Conservation (phyloP, 92 coral and sea anemone species). For the Scolanthus callimorphus region DNA sequence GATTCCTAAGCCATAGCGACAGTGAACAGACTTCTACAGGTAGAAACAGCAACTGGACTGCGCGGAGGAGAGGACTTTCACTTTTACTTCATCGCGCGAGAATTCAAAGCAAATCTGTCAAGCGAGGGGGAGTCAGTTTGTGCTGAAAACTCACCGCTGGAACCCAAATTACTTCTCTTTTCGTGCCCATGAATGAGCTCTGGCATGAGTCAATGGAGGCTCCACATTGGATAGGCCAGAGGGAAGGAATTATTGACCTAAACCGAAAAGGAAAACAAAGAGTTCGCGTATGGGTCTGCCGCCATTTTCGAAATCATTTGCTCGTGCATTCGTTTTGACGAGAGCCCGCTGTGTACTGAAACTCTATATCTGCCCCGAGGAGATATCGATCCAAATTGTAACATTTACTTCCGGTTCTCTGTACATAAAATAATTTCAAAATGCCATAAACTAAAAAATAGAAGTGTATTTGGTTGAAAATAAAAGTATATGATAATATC, state of each 20-base stretch:
- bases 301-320: slow-evolving; percentile 38
- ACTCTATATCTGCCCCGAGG: neutral
- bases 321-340: slow-evolving; percentile 22
- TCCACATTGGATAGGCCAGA: neutral
- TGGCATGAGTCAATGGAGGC: neutral
- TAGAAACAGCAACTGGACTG: neutral
- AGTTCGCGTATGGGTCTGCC: slow-evolving; percentile 6
- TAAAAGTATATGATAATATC: too few species aligned
- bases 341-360: slow-evolving; percentile 16
- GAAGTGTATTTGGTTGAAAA: too few species aligned
- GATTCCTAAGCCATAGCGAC: neutral
- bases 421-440: too few species aligned
- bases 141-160: neutral
- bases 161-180: neutral
- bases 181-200: neutral
- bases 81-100: too few species aligned
- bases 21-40: neutral
- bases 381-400: neutral
- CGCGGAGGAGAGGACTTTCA: neutral
- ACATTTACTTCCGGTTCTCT: too few species aligned
- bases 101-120: neutral
- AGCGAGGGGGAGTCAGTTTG: too few species aligned
- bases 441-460: too few species aligned
- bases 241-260: neutral
- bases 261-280: neutral